Evolutionary conservation across 1,140 invertebrate species (phyloP).

Genomic region (Euborellia annulipes): DNA sequence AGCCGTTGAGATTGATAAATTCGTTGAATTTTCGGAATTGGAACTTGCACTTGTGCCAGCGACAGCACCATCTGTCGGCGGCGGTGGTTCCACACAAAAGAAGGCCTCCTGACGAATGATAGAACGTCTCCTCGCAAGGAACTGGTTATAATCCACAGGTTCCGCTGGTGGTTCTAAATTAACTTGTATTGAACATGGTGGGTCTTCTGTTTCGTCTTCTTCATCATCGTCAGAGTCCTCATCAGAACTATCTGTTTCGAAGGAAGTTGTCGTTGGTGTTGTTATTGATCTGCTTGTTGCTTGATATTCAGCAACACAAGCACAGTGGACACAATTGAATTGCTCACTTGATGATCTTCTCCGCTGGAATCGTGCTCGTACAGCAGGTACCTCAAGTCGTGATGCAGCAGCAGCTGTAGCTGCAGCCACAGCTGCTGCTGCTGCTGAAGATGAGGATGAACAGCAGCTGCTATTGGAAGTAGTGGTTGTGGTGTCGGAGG

Average conservation of each 20-base stretch:
- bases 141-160: no score
- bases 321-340: slow-evolving; percentile 41
- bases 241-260: slow-evolving; percentile 29
- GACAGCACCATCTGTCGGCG: slow-evolving; percentile 39
- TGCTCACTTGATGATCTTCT: slow-evolving; percentile 39
- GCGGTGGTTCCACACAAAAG: slow-evolving; percentile 41
- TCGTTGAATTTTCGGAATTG: no score
- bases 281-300: no score
- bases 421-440: slow-evolving; percentile 7
- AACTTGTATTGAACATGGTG: not conserved
- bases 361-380: slow-evolving; percentile 32
- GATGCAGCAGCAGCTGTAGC: not conserved
- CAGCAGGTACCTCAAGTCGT: no score
- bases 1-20: no score
- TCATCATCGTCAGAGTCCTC: slow-evolving; percentile 25
- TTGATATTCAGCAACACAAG: slow-evolving; percentile 30
- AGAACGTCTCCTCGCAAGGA: slow-evolving; percentile 24
- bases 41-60: slow-evolving; percentile 17
- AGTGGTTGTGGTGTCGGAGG: not conserved
- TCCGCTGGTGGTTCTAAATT: no score
- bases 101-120: slow-evolving; percentile 65
- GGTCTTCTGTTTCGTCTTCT: slow-evolving; percentile 9
- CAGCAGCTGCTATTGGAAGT: slow-evolving; percentile 5
- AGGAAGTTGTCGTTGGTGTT: no score
- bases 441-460: slow-evolving; percentile 23